Base-by-base conservation (phyloP, 2,113 vertebrate species). In the Bombycilla garrulus region DNA sequence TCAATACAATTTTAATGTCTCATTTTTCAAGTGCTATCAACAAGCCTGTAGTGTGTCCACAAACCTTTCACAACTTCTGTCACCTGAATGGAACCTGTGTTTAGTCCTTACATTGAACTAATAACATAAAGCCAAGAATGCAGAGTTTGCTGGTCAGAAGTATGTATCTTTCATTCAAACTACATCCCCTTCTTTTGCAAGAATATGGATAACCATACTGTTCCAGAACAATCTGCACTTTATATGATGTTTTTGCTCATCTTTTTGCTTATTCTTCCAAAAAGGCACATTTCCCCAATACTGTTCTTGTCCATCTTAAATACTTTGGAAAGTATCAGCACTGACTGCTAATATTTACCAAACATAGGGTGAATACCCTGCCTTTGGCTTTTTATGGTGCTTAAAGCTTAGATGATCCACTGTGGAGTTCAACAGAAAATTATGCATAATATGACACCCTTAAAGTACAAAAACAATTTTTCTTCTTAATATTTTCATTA, bases 401-500 rank as follows among this genome's bases (percentile, higher is more conserved):
- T 74, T 54, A 67, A 81, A 92, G 57, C 12, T 42, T 69, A 62
- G 15, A 90, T 38, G 33, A 51, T 22, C 15, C 3, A 22, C 24
- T 35, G 31, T 35, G 7, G 24, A 61, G 18, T 44, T 61, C 15
- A 66, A 73, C 11, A 78, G 36, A 67, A 91, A 70, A 73, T 66
- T n/a, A 84, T 44, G 15, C 10, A 31, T 44, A 72, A 20, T n/a
- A 48, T n/a, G 18, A 70, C 6, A 24, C 7, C 15, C 51, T 33
- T 56, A 36, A 86, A 56, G n/a, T 20, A 71, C 2, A 62, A 64
- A 35, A 7, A 0, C 1, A 2, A 26, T 61, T 1, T 33, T 65
- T 61, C n/a, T n/a, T n/a, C n/a, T 61, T 35, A 45, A 62, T 53
- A 58, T 29, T 70, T 8, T 62, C 14, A 85, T 54, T 62, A 74